Evolutionary conservation across 1,140 invertebrate genomes (phyloP).

Genomic region (Chrysomallon squamiferum): DNA sequence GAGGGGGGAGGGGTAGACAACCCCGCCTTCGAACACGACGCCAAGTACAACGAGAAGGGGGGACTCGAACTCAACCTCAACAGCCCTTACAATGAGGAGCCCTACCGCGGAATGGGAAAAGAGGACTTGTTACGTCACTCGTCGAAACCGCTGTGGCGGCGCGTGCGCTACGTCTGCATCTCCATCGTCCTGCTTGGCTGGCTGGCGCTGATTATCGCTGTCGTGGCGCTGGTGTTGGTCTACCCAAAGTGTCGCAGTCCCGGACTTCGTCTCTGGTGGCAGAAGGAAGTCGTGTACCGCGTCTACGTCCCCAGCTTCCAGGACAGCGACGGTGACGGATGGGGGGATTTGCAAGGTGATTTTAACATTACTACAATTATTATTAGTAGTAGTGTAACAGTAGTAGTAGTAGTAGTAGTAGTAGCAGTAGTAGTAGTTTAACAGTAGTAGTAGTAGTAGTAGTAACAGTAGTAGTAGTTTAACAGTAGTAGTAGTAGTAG

Average conservation of each 20-base stretch:
- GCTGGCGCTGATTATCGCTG: conserved; percentile 43
- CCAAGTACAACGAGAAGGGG: not conserved
- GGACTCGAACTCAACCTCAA: not conserved
- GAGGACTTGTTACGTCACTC: conserved; percentile 41
- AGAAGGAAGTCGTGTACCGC: conserved; percentile 76
- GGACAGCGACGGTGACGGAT: conserved; percentile 77
- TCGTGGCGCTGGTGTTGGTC: conserved; percentile 41
- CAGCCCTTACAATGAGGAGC: not conserved
- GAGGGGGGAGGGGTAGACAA: not conserved
- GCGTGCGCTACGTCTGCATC: conserved; percentile 37
- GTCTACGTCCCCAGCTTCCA: conserved; percentile 79
- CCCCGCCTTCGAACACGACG: not conserved
- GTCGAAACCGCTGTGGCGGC: conserved; percentile 36
- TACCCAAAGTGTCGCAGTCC: conserved; percentile 36
- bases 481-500: no score
- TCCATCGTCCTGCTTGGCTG: conserved; percentile 37
- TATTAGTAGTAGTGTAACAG: no score
- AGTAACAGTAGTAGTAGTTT: no score
- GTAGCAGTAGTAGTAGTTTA: no score
- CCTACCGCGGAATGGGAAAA: conserved; percentile 46
- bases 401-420: no score
- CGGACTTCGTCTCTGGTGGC: conserved; percentile 71
- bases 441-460: no score
- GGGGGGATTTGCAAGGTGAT: conserved; percentile 80
- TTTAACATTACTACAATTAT: no score